Conservation (phyloP, 2,113 vertebrate species). For the Myxocyprinus asiaticus region DNA sequence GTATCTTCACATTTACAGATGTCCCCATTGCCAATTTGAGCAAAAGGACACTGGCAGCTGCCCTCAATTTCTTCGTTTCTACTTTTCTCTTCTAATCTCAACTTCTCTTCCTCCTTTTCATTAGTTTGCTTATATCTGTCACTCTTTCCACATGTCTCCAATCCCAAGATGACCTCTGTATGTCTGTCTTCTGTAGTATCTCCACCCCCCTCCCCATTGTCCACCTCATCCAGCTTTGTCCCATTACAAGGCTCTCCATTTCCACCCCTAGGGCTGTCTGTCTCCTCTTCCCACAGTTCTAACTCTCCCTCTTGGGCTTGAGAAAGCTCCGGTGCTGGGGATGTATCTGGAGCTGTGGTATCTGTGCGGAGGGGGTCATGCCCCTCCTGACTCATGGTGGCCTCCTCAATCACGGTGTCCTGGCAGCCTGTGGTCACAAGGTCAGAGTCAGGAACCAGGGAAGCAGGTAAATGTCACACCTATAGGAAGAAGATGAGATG, state of each 20-base stretch:
- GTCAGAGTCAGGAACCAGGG: background rate
- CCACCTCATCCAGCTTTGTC: constrained; percentile 27
- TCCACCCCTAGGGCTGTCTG: constrained; percentile 8
- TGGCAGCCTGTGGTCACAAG: constrained; percentile 29
- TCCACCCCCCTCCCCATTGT: background rate
- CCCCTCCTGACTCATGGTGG: constrained; percentile 80
- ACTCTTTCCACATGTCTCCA: background rate
- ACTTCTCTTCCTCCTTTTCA: background rate
- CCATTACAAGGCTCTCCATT: constrained; percentile 12
- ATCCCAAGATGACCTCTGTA: background rate
- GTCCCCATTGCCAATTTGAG: background rate
- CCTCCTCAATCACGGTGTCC: constrained; percentile 49
- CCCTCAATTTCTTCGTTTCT: too few species aligned
- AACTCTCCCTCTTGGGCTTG: background rate
- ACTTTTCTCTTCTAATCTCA: too few species aligned
- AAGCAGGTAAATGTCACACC: constrained; percentile 16
- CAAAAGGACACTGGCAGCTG: too few species aligned
- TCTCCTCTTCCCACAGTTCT: constrained; percentile 25
- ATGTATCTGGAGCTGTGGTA: constrained; percentile 64
- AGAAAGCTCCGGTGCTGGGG: constrained; percentile 43
- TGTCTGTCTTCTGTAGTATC: too few species aligned
- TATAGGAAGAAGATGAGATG: constrained; percentile 14
- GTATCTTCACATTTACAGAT: constrained; percentile 19
- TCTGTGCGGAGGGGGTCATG: constrained; percentile 65
- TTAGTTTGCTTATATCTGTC: constrained; percentile 16